Base-by-base conservation (phyloP, 2,113 vertebrate species). In the Daboia siamensis region DNA sequence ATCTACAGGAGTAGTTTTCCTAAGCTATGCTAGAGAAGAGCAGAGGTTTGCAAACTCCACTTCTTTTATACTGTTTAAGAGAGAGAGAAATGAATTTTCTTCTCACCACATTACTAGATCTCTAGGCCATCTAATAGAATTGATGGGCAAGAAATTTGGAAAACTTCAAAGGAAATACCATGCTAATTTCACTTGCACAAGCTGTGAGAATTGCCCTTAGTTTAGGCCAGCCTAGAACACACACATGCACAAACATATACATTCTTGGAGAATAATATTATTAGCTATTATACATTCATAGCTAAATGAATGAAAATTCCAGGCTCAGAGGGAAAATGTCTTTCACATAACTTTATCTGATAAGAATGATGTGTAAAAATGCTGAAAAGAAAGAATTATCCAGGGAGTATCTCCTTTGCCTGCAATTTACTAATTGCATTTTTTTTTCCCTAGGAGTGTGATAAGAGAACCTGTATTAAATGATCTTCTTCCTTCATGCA, bases 401-500 rank as follows among this genome's bases (percentile, higher is more conserved):
- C 8, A 12, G 23, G 15, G 23, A 24, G 0, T 15, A 64, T 39
- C 74, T 55, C 33, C 10, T 57, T 46, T 29, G 54, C 6, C 97
- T 97, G 90, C 9, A 59, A 84, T 0, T 61, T 61, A 59, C 11
- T 89, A 51, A 89, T 95, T 9, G 56, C 6, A 74, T 88, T 0
- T 74, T 12, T 84, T 15, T 46, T 84, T 57, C 17, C 90, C 15
- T 90, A 97, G 98, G 97, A 91, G 0, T 90, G 55, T 74, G 94
- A 5, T 97, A 96, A 91, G 80, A 5, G 95, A 94, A 12, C 94
- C 94, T 0, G 0, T 98, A 57, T 33, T 99, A 87, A 99, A 98
- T 0, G 97, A 98, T 0, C 97, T 98, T 11, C 98, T 99, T 3
- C 98, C 98, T 0, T 97, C 97, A 51, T 96, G 96, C 85, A 98